phyloP scores from a whole-genome alignment of 2,888 invertebrate species.

The Tanypteryx hageni region DNA sequence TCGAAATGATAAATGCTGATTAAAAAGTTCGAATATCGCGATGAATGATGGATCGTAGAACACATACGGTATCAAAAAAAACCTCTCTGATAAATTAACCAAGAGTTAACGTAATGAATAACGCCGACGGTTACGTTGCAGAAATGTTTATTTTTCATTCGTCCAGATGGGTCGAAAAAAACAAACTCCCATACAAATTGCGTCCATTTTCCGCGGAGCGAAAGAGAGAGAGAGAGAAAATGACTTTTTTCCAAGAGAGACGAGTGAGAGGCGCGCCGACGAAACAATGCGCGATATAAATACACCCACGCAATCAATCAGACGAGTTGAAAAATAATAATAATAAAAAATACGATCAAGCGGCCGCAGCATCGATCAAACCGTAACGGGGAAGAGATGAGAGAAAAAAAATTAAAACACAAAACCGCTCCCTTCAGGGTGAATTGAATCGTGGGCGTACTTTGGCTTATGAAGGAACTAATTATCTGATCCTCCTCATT shows the following conservation, averaged over 20 bases:
- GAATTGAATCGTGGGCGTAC: too few species aligned
- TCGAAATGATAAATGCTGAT: too few species aligned
- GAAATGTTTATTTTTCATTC: neutral
- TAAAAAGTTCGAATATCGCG: too few species aligned
- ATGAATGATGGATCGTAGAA: too few species aligned
- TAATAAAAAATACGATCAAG: neutral
- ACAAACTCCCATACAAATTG: neutral
- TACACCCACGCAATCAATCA: constrained; percentile 12
- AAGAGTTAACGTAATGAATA: neutral
- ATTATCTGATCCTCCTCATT: constrained; percentile 15
- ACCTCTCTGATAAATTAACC: too few species aligned
- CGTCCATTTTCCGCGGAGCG: neutral
- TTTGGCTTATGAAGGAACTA: neutral
- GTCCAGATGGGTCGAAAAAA: neutral
- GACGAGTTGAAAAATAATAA: neutral
- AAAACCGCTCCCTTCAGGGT: too few species aligned
- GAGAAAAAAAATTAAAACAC: neutral
- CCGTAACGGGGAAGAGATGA: neutral
- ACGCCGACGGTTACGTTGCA: neutral
- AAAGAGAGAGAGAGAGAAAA: neutral
- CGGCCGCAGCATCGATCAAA: neutral
- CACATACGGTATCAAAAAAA: too few species aligned
- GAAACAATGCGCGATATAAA: neutral
- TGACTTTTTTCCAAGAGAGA: neutral
- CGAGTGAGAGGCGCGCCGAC: neutral